Evolutionary conservation across 2,888 invertebrate genomes (phyloP).

Genomic region (Thymelicus acteon): DNA sequence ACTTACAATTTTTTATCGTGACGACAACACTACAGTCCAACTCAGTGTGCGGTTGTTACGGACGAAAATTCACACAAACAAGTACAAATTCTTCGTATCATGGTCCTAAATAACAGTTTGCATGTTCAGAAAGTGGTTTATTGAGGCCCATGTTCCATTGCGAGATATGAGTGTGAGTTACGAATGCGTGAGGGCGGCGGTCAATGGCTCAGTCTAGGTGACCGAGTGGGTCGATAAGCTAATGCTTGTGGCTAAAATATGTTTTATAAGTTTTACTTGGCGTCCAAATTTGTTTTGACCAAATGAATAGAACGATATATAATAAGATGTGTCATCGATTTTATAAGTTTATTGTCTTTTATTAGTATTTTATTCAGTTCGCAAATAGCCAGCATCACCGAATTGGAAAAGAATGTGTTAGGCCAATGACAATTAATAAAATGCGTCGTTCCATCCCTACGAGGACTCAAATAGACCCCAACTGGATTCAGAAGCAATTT

Average conservation of each 20-base stretch:
- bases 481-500: too few species aligned
- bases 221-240: constrained; percentile 44
- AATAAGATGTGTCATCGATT: too few species aligned
- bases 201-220: constrained; percentile 51
- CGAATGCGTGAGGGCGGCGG: constrained; percentile 55
- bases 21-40: background rate
- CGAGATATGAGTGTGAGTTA: constrained; percentile 51
- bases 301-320: too few species aligned
- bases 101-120: constrained; percentile 61
- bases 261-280: constrained; percentile 17
- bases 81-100: constrained; percentile 46
- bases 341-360: too few species aligned
- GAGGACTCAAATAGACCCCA: too few species aligned
- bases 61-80: constrained; percentile 37
- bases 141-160: constrained; percentile 56
- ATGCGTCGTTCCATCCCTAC: too few species aligned
- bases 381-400: too few species aligned
- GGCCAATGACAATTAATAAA: too few species aligned
- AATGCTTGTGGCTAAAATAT: constrained; percentile 33
- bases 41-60: constrained; percentile 25
- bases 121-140: constrained; percentile 60
- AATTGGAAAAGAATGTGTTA: too few species aligned
- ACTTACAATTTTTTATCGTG: constrained; percentile 12
- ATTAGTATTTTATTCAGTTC: too few species aligned
- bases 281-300: constrained; percentile 2